Conservation (phyloP, 2,797 vertebrate species). For the Malurus splendens region DNA sequence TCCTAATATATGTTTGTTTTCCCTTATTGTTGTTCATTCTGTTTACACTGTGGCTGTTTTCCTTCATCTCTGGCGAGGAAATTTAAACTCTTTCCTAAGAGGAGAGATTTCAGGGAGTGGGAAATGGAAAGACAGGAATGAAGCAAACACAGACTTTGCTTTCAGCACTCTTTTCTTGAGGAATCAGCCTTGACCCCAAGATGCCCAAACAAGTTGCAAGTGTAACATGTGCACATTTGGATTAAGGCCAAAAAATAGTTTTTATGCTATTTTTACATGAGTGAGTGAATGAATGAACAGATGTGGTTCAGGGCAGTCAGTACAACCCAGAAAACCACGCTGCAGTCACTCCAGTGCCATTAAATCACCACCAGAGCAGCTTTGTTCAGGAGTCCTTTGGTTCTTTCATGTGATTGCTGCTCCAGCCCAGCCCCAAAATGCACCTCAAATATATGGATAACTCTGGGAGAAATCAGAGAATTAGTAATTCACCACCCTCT, state of each 20-base stretch:
- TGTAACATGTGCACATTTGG: background rate
- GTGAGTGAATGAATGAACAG: background rate
- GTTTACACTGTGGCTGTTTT: constrained; percentile 38
- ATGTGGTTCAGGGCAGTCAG: background rate
- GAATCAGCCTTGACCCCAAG: constrained; percentile 5
- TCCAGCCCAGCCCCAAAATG: background rate
- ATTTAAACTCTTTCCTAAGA: background rate
- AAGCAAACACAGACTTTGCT: background rate
- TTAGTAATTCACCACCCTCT: background rate
- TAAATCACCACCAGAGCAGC: background rate
- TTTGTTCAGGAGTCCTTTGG: background rate
- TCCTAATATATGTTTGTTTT: constrained; percentile 33
- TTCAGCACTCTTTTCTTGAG: background rate
- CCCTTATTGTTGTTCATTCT: constrained; percentile 18
- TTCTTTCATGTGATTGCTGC: background rate
- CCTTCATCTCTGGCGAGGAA: constrained; percentile 1
- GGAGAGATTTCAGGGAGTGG: background rate
- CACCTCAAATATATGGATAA: background rate
- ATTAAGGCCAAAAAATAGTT: background rate
- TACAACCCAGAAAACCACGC: background rate
- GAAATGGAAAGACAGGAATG: background rate
- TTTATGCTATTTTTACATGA: background rate
- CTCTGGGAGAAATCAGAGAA: background rate
- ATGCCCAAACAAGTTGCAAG: background rate
- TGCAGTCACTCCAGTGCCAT: background rate